These are phyloP conservation scores for Encarsia formosa DNA, from an alignment of 2,888 invertebrate genomes.

Conservation along the genomic window DNA sequence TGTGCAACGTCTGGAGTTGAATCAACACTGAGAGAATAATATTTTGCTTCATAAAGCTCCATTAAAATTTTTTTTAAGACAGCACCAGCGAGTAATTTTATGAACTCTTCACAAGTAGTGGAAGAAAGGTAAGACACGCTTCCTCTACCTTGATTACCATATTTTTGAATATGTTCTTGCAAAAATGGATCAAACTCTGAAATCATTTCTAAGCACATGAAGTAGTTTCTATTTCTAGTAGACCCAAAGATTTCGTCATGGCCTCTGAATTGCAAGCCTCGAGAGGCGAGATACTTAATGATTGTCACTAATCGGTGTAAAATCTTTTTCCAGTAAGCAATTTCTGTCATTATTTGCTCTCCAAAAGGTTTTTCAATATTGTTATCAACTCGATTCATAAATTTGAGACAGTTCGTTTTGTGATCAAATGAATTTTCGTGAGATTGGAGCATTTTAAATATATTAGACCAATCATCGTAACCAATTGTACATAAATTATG, in stretches of 20 bases:
- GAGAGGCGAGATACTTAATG: constrained; percentile 5
- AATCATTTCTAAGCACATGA: not conserved
- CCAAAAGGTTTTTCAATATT: not conserved
- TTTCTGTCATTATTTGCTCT: constrained; percentile 26
- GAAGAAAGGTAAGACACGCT: constrained; percentile 23
- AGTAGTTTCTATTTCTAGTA: constrained; percentile 28
- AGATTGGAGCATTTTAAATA: constrained; percentile 3
- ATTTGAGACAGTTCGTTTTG: constrained; percentile 7
- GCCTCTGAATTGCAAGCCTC: constrained; percentile 7
- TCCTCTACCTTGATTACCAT: not conserved
- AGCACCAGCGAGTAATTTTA: constrained; percentile 33
- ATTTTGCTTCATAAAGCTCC: constrained; percentile 27
- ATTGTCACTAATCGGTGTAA: constrained; percentile 3
- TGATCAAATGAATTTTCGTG: constrained; percentile 24
- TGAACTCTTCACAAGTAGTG: constrained; percentile 36
- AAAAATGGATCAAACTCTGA: not conserved
- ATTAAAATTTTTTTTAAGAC: constrained; percentile 30
- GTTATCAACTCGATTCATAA: not conserved
- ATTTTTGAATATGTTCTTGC: not conserved
- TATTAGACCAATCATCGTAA: constrained; percentile 28
- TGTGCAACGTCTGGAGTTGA: constrained; percentile 30
- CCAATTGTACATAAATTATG: constrained; percentile 17
- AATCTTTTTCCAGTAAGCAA: constrained; percentile 9
- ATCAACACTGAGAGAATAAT: constrained; percentile 33
- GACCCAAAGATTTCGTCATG: constrained; percentile 1